These are phyloP conservation scores for Octonoba sinensis DNA, from an alignment of 2,888 invertebrate species.

Conservation along the genomic window DNA sequence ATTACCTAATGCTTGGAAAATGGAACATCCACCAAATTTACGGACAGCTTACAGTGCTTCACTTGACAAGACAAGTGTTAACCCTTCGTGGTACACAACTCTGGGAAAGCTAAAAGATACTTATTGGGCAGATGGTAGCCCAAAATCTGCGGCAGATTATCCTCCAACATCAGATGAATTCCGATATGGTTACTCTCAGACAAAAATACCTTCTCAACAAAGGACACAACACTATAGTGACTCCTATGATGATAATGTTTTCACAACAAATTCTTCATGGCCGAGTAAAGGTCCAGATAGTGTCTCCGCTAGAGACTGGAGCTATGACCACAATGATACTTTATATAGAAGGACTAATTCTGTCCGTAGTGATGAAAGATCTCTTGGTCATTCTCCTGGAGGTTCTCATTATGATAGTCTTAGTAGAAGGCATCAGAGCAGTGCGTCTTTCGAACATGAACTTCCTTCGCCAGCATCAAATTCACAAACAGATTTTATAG, in stretches of 20 bases:
- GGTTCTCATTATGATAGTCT: conserved; percentile 67
- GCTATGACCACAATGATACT: conserved; percentile 9
- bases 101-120: conserved; percentile 55
- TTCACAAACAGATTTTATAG: conserved; percentile 71
- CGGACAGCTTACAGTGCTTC: conserved; percentile 56
- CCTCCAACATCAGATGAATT: conserved; percentile 8
- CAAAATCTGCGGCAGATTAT: conserved; percentile 37
- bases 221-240: conserved; percentile 36
- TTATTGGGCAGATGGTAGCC: conserved; percentile 54
- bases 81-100: conserved; percentile 60
- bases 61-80: conserved; percentile 51
- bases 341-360: conserved; percentile 36
- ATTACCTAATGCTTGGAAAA: conserved; percentile 48
- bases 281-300: conserved; percentile 29
- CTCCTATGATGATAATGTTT: conserved; percentile 55
- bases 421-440: conserved; percentile 75
- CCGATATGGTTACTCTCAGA: conserved; percentile 47
- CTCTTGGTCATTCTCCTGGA: conserved; percentile 41
- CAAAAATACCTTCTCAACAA: conserved; percentile 43
- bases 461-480: conserved; percentile 71
- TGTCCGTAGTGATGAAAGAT: conserved; percentile 31
- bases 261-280: conserved; percentile 42
- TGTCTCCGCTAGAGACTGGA: conserved; percentile 34
- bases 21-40: conserved; percentile 36
- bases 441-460: conserved; percentile 77